phyloP scores from a whole-genome alignment of 1,140 invertebrate species.

The Diabrotica virgifera region DNA sequence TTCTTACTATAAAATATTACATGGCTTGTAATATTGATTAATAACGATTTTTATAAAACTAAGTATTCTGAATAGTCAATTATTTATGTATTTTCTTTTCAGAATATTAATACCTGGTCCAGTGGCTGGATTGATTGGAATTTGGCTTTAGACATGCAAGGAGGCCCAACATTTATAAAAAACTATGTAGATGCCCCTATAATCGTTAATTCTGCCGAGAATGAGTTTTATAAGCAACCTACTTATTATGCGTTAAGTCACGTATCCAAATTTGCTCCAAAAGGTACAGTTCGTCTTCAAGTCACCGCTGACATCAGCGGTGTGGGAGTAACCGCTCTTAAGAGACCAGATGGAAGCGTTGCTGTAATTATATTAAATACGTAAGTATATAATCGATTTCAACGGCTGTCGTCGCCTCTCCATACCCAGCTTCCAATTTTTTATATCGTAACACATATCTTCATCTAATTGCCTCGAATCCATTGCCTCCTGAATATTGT shows the following conservation, averaged over 20 bases:
- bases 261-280: slow-evolving; percentile 61
- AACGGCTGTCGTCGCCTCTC: too few species aligned
- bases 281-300: slow-evolving; percentile 49
- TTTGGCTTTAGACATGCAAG: slow-evolving; percentile 60
- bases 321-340: slow-evolving; percentile 50
- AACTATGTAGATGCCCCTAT: slow-evolving; percentile 68
- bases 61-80: too few species aligned
- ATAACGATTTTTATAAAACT: too few species aligned
- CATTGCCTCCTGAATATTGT: too few species aligned
- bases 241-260: slow-evolving; percentile 69
- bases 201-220: slow-evolving; percentile 56
- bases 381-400: too few species aligned
- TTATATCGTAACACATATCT: too few species aligned
- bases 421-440: too few species aligned
- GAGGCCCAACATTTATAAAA: slow-evolving; percentile 68
- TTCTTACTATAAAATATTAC: too few species aligned
- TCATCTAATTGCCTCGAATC: too few species aligned
- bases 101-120: slow-evolving; percentile 59
- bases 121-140: slow-evolving; percentile 77
- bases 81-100: neutral
- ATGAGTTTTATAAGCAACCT: slow-evolving; percentile 70
- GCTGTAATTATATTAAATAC: slow-evolving; percentile 43
- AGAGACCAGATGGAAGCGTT: slow-evolving; percentile 52
- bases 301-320: slow-evolving; percentile 24
- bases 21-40: too few species aligned